Percentiles rank a stretch among this genome's conserved stretches.
Conservation (phyloP, 1,140 invertebrate genomes). For the Radopholus similis region DNA sequence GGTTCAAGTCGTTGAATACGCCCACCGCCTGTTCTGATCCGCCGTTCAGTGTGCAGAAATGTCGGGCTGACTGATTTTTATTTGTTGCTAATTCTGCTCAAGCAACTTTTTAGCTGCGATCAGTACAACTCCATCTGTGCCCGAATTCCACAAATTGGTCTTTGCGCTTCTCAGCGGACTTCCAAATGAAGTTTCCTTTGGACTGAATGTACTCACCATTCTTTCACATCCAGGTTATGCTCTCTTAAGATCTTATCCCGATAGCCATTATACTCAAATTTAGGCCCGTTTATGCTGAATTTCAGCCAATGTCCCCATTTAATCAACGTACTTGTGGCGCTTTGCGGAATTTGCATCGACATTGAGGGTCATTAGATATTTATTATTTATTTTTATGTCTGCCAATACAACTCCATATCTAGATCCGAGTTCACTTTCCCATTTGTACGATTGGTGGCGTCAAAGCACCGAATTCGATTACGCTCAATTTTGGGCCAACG, state of each 20-base stretch:
- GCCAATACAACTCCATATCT: background rate
- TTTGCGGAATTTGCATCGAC: constrained; percentile 84
- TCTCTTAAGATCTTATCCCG: background rate
- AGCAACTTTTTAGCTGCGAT: background rate
- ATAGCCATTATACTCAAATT: background rate
- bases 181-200: constrained; percentile 97
- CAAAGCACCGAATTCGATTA: constrained; percentile 43
- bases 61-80: constrained; percentile 8
- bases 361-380: constrained; percentile 34
- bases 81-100: background rate
- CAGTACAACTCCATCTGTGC: constrained; percentile 4
- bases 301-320: constrained; percentile 78
- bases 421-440: background rate
- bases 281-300: constrained; percentile 73
- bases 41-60: constrained; percentile 26
- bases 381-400: background rate
- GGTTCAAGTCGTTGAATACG: constrained; percentile 15
- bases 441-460: constrained; percentile 27
- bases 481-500: constrained; percentile 59
- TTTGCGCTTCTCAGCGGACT: constrained; percentile 84
- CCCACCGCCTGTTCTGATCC: constrained; percentile 36
- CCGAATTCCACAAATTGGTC: constrained; percentile 76
- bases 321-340: constrained; percentile 80
- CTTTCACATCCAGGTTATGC: constrained; percentile 81
- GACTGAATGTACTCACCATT: constrained; percentile 90